phyloP scores from a whole-genome alignment of 2,113 vertebrate species.

The Turdus rufiventris region DNA sequence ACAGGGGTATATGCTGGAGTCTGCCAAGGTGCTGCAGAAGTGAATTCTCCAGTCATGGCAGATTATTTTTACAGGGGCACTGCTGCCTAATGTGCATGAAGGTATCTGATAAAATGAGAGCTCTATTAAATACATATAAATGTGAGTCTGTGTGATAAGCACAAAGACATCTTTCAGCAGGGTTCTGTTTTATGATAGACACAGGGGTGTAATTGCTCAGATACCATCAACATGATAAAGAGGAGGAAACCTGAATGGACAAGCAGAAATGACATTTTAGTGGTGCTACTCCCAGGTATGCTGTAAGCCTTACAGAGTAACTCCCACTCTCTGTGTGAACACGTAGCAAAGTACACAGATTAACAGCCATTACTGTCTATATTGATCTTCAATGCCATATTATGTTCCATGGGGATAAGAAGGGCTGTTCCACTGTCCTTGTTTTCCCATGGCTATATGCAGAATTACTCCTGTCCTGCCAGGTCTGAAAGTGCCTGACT shows the following conservation, averaged over 20 bases:
- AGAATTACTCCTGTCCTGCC: neutral
- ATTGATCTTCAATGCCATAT: neutral
- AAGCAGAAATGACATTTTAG: neutral
- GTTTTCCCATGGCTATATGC: neutral
- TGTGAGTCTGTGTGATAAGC: neutral
- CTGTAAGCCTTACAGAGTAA: neutral
- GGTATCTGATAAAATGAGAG: neutral
- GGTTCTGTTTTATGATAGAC: neutral
- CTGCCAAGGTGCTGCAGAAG: neutral
- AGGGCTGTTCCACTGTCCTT: neutral
- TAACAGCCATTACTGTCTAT: neutral
- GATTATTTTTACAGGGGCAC: neutral
- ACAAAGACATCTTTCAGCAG: neutral
- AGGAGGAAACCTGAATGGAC: neutral
- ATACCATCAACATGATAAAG: neutral
- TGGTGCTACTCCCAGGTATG: neutral
- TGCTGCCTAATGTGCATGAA: neutral
- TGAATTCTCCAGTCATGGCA: neutral
- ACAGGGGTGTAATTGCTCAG: neutral
- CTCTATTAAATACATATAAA: neutral
- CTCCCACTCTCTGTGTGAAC: neutral
- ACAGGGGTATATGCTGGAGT: neutral
- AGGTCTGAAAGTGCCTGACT: neutral
- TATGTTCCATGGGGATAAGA: neutral
- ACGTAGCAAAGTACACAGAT: neutral